Conservation (phyloP, 2,113 vertebrate genomes). For the Hyla sarda region DNA sequence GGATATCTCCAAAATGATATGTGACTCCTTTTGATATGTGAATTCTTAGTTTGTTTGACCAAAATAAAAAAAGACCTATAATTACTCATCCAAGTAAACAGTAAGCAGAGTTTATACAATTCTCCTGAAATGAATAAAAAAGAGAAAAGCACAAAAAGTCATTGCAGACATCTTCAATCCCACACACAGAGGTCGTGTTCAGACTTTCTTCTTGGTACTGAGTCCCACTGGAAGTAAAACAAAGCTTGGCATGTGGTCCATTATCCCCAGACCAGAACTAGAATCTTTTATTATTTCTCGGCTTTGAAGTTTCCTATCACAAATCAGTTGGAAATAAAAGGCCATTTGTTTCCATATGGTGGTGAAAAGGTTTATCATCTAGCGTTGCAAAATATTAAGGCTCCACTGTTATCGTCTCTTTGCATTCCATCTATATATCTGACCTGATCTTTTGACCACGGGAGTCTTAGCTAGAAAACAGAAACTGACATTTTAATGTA, state of each 20-base stretch:
- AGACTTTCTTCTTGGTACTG: conserved; percentile 34
- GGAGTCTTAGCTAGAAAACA: background rate
- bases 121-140: conserved; percentile 34
- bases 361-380: conserved; percentile 48
- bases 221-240: conserved; percentile 49
- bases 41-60: background rate
- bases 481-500: background rate
- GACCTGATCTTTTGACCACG: background rate
- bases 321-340: conserved; percentile 50
- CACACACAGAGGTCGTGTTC: conserved; percentile 49
- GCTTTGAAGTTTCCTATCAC: conserved; percentile 57
- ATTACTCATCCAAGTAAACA: conserved; percentile 11
- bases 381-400: conserved; percentile 16
- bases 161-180: conserved; percentile 33
- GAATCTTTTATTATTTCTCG: conserved; percentile 51
- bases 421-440: conserved; percentile 21
- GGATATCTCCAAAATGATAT: background rate
- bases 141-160: background rate
- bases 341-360: conserved; percentile 41
- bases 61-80: background rate
- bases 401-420: background rate
- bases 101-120: conserved; percentile 33
- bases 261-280: conserved; percentile 51
- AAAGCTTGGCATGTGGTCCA: conserved; percentile 54
- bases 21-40: no score